phyloP scores from a whole-genome alignment of 1,140 invertebrate genomes.

The Drosophila oshimai region DNA sequence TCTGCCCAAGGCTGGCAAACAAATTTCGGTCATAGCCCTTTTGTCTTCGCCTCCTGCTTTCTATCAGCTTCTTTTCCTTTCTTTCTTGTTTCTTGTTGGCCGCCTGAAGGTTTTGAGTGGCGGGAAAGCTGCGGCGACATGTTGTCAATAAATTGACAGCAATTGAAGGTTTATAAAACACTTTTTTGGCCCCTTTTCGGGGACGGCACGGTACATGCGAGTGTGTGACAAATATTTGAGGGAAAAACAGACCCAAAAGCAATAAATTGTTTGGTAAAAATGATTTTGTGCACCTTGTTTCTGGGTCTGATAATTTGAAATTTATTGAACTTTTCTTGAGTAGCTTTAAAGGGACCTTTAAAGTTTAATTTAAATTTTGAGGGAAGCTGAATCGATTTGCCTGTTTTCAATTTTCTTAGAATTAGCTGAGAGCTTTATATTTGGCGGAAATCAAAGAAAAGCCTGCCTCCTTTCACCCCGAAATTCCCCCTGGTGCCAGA shows the following conservation, averaged over 20 bases:
- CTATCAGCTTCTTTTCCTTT: no score
- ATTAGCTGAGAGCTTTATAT: constrained; percentile 63
- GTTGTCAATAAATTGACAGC: constrained; percentile 81
- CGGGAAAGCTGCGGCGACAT: constrained; percentile 64
- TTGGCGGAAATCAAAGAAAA: constrained; percentile 60
- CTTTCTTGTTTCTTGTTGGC: constrained; percentile 24
- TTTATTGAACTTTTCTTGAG: constrained; percentile 56
- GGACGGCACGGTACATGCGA: not conserved
- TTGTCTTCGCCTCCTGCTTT: constrained; percentile 38
- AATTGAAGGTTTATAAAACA: constrained; percentile 82
- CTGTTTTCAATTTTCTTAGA: constrained; percentile 56
- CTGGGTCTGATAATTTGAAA: constrained; percentile 48
- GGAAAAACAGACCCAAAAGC: constrained; percentile 58
- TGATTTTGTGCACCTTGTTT: constrained; percentile 71
- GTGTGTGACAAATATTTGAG: constrained; percentile 72
- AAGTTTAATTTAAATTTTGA: not conserved
- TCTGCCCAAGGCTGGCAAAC: constrained; percentile 66
- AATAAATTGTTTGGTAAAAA: constrained; percentile 78
- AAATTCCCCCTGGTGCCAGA: not conserved
- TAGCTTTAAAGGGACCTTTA: constrained; percentile 17
- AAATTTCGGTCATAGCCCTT: constrained; percentile 62
- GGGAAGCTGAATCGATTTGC: not conserved
- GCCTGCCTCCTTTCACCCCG: not conserved
- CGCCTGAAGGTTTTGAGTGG: constrained; percentile 45
- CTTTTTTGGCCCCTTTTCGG: constrained; percentile 48